Percentiles rank a stretch among this genome's conserved stretches.
These are phyloP conservation scores for Orchesella flavescens DNA, from an alignment of 2,888 invertebrate genomes.

Conservation along the genomic window DNA sequence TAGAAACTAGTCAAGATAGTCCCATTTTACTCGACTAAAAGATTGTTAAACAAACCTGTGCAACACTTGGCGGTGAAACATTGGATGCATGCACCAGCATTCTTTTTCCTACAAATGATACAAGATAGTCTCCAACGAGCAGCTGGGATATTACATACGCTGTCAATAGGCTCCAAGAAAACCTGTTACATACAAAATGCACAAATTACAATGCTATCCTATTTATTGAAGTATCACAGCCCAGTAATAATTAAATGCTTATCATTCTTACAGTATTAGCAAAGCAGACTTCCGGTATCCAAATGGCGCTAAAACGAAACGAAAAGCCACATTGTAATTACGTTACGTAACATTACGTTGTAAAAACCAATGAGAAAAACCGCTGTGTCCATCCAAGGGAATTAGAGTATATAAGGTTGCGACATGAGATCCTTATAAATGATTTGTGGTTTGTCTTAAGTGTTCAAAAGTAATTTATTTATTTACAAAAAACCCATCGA, in stretches of 20 bases:
- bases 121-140: slow-evolving; percentile 97
- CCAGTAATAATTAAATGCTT: background rate
- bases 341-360: too few species aligned
- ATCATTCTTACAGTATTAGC: slow-evolving; percentile 88
- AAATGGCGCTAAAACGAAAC: slow-evolving; percentile 80
- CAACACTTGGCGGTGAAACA: slow-evolving; percentile 97
- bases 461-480: too few species aligned
- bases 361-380: too few species aligned
- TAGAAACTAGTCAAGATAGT: background rate
- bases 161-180: slow-evolving; percentile 97
- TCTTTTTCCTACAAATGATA: slow-evolving; percentile 94
- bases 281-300: slow-evolving; percentile 98
- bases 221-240: background rate
- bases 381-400: too few species aligned
- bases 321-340: slow-evolving; percentile 75
- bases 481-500: too few species aligned
- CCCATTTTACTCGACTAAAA: background rate
- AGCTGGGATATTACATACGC: slow-evolving; percentile 94
- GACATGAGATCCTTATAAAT: too few species aligned
- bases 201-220: background rate
- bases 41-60: slow-evolving; percentile 76
- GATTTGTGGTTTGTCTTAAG: too few species aligned
- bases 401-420: too few species aligned
- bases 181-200: slow-evolving; percentile 73
- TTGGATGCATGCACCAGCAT: slow-evolving; percentile 97